Evolutionary conservation across 2,888 invertebrate species (phyloP).

Genomic region (Ctenicera cuprea): DNA sequence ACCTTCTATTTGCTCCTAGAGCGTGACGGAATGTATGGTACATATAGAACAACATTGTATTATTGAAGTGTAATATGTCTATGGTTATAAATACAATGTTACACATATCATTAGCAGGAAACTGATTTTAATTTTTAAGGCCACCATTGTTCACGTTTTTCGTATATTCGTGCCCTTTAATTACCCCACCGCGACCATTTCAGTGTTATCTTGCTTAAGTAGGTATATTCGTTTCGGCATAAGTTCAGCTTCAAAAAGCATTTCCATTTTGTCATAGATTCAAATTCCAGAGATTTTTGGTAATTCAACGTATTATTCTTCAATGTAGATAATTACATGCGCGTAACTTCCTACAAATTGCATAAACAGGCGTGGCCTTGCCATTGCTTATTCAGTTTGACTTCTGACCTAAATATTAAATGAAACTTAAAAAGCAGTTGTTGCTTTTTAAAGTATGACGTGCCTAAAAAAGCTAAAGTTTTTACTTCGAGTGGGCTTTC

Average conservation of each 20-base stretch:
- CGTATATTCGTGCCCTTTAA: neutral
- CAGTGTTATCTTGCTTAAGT: neutral
- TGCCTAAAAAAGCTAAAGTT: too few relatives aligned
- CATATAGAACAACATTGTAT: slow-evolving; percentile 12
- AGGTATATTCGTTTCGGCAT: neutral
- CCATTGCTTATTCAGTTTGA: slow-evolving; percentile 2
- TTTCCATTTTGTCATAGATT: slow-evolving; percentile 3
- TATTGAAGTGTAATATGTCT: slow-evolving; percentile 29
- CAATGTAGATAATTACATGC: slow-evolving; percentile 26
- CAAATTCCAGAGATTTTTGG: slow-evolving; percentile 28
- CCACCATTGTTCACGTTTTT: slow-evolving; percentile 9
- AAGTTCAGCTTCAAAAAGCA: slow-evolving; percentile 8
- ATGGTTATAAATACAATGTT: slow-evolving; percentile 12
- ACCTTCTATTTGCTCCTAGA: slow-evolving; percentile 26
- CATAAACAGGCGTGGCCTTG: slow-evolving; percentile 10
- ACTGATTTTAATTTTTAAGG: slow-evolving; percentile 1
- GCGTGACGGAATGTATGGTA: slow-evolving; percentile 24
- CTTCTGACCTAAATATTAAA: neutral
- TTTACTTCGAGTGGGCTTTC: too few relatives aligned
- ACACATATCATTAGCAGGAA: slow-evolving; percentile 30
- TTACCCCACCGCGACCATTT: neutral
- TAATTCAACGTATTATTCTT: slow-evolving; percentile 25
- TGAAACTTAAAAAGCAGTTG: neutral
- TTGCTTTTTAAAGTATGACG: too few relatives aligned
- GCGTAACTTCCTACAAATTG: slow-evolving; percentile 19